Base-by-base conservation (phyloP, 2,888 invertebrate species). In the Mesorhabditis spiculigera region DNA sequence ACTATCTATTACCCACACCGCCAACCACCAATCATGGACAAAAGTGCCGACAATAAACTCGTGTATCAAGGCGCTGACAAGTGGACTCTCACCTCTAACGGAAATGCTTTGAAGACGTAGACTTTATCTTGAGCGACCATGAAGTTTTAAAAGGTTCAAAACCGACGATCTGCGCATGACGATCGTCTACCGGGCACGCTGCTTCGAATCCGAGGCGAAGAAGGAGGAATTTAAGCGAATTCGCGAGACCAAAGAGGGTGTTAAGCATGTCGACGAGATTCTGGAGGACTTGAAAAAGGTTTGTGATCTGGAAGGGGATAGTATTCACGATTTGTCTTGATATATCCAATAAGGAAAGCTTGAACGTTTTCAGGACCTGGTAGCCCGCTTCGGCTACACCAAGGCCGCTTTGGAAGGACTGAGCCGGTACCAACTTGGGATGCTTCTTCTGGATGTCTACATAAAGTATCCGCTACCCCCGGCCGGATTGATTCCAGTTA, bases 141-240 rank as follows among this genome's bases (percentile, higher is more conserved):
- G n/a, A 10, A 13, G 58, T 50, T 13, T 13, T 50, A 13, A 10
- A 13, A 71, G 71, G 63, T 71, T 61, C 61, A 61, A 58, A 43
- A 71, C 71, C 8, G 44, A 64, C 45, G 71, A 71, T 62, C 65
- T 71, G 5, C 71, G 71, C 45, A 71, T 71, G 58, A 71, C 68
- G 4, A 45, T 69, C 58, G 71, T 71, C 63, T 71, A 71, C 44
- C 64, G 71, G 10, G 68, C 71, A 8, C 68, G 69, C n/a, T 71
- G 71, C 63, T 71, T 71, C 69, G 71, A 71, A 61, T 45, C 45
- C 62, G 64, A 71, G 50, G 71, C 5, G 13, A 50, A 50, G 58
- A 50, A 50, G 58, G 58, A 10, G 58, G 8, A 63, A 28, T 50
- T 50, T n/a, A 13, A 1, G 8, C 58, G 58, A 50, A 50, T 50